Evolutionary conservation across 2,888 invertebrate genomes (phyloP), one percentile per base, ranked within the genome.

Genomic region (Sabatieria punctata): DNA sequence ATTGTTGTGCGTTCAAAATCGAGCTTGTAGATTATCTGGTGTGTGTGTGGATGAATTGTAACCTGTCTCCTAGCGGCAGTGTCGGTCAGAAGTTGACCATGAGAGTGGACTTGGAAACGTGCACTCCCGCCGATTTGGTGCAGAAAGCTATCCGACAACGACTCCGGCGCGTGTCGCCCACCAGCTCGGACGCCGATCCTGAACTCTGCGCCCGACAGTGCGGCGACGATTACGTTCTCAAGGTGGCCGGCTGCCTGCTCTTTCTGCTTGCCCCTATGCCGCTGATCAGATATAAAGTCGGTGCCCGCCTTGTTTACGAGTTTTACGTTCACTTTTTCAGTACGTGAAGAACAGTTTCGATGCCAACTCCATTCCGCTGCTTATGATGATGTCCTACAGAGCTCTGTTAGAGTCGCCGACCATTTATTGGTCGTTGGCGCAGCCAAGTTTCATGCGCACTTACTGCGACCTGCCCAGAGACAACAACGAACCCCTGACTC

Each of bases 221-320:
- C n/a, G n/a, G n/a, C n/a, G n/a, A n/a, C n/a, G n/a, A n/a, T n/a
- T 71, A 68, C 54, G 60, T 71, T 4, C 61, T 73, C n/a, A 71
- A 72, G 64, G 69, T 72, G 13, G 71, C 70, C 54, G 71, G 72
- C 40, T 64, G 64, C 52, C 65, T 71, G 47, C 66, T 69, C 57
- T 71, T 69, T 54, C 51, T 72, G 27, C 57, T 71, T 38, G 65
- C 65, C 46, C 60, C 62, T n/a, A 63, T 61, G 54, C 66, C 68
- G 19, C 59, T 71, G 35, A 64, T 61, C 49, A 68, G 68, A 49
- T 72, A 70, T 53, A 69, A 68, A 63, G 71, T 71, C 51, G 52
- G 52, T 49, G n/a, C 15, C n/a, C n/a, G n/a, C n/a, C n/a, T n/a
- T n/a, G n/a, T n/a, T n/a, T n/a, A n/a, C n/a, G n/a, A n/a, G 30